Conservation (phyloP, 2,113 vertebrate species). For the Aptenodytes patagonicus region DNA sequence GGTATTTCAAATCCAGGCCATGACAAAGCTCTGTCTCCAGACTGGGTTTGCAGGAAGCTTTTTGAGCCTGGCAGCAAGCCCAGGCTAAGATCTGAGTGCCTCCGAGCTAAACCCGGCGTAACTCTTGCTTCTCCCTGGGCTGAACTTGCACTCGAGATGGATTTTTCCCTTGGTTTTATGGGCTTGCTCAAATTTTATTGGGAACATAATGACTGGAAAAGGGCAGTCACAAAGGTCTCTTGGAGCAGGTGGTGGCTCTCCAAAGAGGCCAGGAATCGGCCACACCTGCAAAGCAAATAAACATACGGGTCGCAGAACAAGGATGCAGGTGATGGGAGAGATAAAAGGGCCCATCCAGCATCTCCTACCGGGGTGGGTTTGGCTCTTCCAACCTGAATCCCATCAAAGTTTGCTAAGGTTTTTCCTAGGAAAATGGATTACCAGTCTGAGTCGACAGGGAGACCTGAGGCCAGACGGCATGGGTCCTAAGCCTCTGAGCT, state of each 20-base stretch:
- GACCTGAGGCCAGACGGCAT: neutral
- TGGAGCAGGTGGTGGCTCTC: neutral
- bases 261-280: neutral
- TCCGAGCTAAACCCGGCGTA: neutral
- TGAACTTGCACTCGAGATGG: neutral
- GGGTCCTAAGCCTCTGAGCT: neutral
- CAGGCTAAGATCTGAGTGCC: neutral
- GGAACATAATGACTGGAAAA: neutral
- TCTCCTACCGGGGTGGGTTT: neutral
- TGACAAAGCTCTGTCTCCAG: neutral
- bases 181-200: neutral
- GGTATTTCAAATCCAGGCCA: neutral
- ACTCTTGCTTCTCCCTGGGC: neutral
- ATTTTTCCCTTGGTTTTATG: neutral
- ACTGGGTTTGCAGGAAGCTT: neutral
- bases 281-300: neutral
- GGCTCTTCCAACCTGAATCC: neutral
- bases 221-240: neutral
- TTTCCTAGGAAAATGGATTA: neutral
- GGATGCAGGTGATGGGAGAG: neutral
- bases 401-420: neutral
- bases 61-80: neutral
- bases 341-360: neutral
- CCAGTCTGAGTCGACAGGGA: neutral
- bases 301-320: neutral